phyloP scores from a whole-genome alignment of 30 jellyfish, hydroid and myxozoan species.

The Euphysa ruthae region DNA sequence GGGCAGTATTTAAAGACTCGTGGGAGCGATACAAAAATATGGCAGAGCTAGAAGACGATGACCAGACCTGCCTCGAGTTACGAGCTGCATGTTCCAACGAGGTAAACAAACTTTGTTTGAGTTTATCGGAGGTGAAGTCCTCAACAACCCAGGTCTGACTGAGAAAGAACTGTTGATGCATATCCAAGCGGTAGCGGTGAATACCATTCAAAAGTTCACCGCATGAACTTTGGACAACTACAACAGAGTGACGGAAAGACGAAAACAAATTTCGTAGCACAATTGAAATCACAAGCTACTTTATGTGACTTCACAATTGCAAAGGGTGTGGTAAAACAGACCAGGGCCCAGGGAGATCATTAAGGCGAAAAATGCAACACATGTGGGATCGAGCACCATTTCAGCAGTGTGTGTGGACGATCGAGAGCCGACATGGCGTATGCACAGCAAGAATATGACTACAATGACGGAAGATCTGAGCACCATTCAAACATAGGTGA shows the following conservation, averaged over 20 bases:
- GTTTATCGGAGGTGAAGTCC: not conserved
- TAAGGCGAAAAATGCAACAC: not conserved
- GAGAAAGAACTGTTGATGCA: conserved; percentile 6
- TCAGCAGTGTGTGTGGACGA: not conserved
- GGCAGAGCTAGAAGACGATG: too few species aligned
- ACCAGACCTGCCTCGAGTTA: conserved; percentile 6
- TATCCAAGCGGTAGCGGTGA: conserved; percentile 1
- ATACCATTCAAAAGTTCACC: not conserved
- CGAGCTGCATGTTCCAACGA: conserved; percentile 24
- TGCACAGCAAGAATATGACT: too few species aligned
- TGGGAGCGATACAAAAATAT: too few species aligned
- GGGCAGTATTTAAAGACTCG: too few species aligned
- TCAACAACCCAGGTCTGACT: not conserved
- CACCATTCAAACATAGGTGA: too few species aligned
- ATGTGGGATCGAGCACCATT: not conserved
- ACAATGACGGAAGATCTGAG: too few species aligned
- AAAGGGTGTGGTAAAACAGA: not conserved
- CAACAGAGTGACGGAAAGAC: not conserved
- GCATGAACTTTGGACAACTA: not conserved
- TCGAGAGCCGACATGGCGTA: not conserved
- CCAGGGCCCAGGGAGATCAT: not conserved
- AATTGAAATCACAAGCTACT: not conserved
- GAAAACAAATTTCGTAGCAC: not conserved
- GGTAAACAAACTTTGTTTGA: conserved; percentile 18
- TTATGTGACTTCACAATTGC: not conserved